Base-by-base conservation (phyloP, 1,140 invertebrate genomes). In the Sinonovacula constricta region DNA sequence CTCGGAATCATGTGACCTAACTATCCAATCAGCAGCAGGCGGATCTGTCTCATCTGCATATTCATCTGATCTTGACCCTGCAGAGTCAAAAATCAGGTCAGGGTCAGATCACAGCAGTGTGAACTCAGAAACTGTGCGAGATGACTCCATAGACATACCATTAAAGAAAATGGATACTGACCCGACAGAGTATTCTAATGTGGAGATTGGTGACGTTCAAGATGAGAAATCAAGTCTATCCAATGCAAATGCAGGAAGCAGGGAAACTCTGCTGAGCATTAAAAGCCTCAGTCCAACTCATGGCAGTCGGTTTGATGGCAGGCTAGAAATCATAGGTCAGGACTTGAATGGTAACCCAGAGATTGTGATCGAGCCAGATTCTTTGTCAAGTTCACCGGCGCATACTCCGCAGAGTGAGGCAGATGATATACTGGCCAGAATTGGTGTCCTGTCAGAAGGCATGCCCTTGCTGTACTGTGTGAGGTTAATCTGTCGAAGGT, bases 391-490 rank as follows among this genome's bases (percentile, higher is more conserved):
- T 24, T 45, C 53, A 15, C 24, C 34, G 18, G 39, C 76, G 30
- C 7, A 53, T 57, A 51, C 81, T 14, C 34, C 33, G 1, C 18
- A 39, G 39, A 24, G 31, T 18, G 54, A 18, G 63, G 65, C 24
- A 12, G 77, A 79, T 26, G 49, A 76, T 30, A 59, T 68, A n/a
- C 45, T 39, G 18, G 69, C 56, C 28, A 72, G 71, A 5, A 80
- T 88, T n/a, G 85, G 85, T 10, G 60, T 59, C 31, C 39, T 82
- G n/a, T 62, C 62, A 26, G 86, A 86, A n/a, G 67, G 75, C 82
- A 89, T 94, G 5, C 93, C 95, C 0, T 85, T 97, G 0, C 92
- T 94, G 65, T 96, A 94, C 88, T 96, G 95, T 81, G 92, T 94
- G 31, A 92, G 96, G 79, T 92, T 96, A 59, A 87, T 98, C 1